Evolutionary conservation across 2,888 invertebrate species (phyloP).

Genomic region (Plemyria rubiginata): DNA sequence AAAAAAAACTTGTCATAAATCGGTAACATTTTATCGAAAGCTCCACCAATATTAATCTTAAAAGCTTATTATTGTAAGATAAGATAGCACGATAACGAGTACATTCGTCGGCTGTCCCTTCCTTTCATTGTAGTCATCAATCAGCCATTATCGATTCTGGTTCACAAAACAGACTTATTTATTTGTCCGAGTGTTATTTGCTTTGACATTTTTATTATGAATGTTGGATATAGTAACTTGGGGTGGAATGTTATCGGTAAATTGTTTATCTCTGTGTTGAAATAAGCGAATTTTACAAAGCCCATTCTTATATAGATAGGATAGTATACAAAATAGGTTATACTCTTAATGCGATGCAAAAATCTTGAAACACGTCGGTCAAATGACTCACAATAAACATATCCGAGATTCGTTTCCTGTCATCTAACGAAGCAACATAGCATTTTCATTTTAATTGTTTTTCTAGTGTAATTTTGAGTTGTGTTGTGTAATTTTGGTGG

Average conservation of each 20-base stretch:
- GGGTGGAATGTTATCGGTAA: too few relatives aligned
- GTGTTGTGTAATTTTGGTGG: too few relatives aligned
- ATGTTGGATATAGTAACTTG: too few relatives aligned
- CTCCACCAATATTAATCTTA: constrained; percentile 18
- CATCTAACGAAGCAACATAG: too few relatives aligned
- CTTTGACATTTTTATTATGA: constrained; percentile 3
- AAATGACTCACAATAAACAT: constrained; percentile 21
- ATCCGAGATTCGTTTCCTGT: too few relatives aligned
- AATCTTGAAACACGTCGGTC: background rate
- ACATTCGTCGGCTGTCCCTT: constrained; percentile 32
- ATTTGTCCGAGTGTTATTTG: constrained; percentile 26
- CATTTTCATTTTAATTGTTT: too few relatives aligned
- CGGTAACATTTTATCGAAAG: constrained; percentile 16
- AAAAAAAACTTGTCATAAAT: constrained; percentile 12
- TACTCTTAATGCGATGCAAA: background rate
- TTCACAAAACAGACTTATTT: constrained; percentile 34
- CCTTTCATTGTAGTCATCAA: constrained; percentile 36
- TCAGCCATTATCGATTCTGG: constrained; percentile 38
- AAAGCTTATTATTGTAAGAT: constrained; percentile 33
- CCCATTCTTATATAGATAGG: too few relatives aligned
- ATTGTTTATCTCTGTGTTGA: too few relatives aligned
- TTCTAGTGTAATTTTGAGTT: too few relatives aligned
- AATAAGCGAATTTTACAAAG: too few relatives aligned
- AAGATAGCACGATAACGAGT: constrained; percentile 27
- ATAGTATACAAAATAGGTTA: background rate